Evolutionary conservation across 1,140 invertebrate genomes (phyloP).

Genomic region (Pseudomyrmex gracilis): DNA sequence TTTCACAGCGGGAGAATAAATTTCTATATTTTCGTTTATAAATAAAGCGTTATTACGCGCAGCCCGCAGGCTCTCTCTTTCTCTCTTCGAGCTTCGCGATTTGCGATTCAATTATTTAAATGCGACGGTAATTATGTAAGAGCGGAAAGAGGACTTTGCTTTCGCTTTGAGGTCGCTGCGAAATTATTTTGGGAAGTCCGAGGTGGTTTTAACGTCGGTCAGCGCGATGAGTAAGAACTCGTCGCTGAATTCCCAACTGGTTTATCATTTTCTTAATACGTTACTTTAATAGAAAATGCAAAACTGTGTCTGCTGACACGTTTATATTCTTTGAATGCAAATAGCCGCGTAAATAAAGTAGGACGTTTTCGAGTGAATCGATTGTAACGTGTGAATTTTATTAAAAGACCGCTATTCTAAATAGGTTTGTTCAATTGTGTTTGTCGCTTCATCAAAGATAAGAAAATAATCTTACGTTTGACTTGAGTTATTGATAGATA

Average conservation of each 20-base stretch:
- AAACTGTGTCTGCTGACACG: not conserved
- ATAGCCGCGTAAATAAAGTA: too few relatives aligned
- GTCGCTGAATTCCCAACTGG: constrained; percentile 16
- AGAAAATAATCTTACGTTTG: not conserved
- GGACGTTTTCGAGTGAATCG: too few relatives aligned
- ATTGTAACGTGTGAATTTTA: too few relatives aligned
- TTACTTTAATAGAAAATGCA: not conserved
- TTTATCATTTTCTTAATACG: constrained; percentile 31
- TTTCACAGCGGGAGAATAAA: constrained; percentile 30
- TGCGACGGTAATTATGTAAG: constrained; percentile 54
- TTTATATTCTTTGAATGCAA: too few relatives aligned
- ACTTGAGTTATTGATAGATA: not conserved
- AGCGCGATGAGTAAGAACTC: constrained; percentile 8
- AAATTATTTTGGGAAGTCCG: constrained; percentile 68
- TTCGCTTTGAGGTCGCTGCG: constrained; percentile 17
- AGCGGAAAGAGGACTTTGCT: constrained; percentile 26
- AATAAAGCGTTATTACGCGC: constrained; percentile 17
- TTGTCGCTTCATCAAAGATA: too few relatives aligned
- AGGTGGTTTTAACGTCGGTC: constrained; percentile 54
- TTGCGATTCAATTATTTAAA: constrained; percentile 34
- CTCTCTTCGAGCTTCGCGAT: not conserved
- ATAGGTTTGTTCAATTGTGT: too few relatives aligned
- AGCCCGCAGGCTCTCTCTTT: too few relatives aligned
- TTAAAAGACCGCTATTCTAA: too few relatives aligned
- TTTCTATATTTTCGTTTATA: constrained; percentile 24